Base-by-base conservation (phyloP, 2,113 vertebrate species). In the Artemisiospiza belli region DNA sequence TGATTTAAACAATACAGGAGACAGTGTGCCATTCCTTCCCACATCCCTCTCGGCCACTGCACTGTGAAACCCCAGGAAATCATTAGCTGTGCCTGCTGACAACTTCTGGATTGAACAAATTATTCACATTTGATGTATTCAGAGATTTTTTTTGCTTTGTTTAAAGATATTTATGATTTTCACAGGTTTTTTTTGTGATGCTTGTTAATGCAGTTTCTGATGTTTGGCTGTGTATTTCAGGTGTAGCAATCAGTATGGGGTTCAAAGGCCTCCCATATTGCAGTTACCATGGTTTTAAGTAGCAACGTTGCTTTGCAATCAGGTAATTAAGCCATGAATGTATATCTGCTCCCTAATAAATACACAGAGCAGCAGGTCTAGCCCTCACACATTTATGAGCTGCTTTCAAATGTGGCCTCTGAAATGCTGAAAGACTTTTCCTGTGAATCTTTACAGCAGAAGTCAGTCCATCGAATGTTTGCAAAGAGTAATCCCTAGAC, bases 401-500 rank as follows among this genome's bases (percentile, higher is more conserved):
- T 6, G 0, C 4, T 75, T 77, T 94, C 10, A 5, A 37, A 47
- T 5, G 4, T 12, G 20, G 43, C 58, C 43, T 67, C 63, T 3
- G 28, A 88, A 75, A 41, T 51, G 55, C 67, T 81, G 68, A 43
- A 84, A 89, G 28, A 46, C 33, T 30, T 37, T 73, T 87, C 52
- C 49, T 49, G 49, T 61, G 41, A 41, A 35, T 75, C 72, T 79
- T 72, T 68, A 69, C 1, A 0, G 37, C 55, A 46, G 66, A 76
- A 91, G 35, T 61, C 77, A 66, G 74, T 44, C 54, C 62, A 37
- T 5, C 49, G n/a, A 72, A 49, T 62, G 66, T 92, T 89, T 92
- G 74, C 54, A 37, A 92, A 87, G 70, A 64, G 33, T 87, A 82
- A 91, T 91, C 89, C 83, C 89, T 79, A 76, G 89, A 69, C 84